These are phyloP conservation scores for Julus scandinavius DNA, from an alignment of 2,888 invertebrate genomes.

Conservation along the genomic window DNA sequence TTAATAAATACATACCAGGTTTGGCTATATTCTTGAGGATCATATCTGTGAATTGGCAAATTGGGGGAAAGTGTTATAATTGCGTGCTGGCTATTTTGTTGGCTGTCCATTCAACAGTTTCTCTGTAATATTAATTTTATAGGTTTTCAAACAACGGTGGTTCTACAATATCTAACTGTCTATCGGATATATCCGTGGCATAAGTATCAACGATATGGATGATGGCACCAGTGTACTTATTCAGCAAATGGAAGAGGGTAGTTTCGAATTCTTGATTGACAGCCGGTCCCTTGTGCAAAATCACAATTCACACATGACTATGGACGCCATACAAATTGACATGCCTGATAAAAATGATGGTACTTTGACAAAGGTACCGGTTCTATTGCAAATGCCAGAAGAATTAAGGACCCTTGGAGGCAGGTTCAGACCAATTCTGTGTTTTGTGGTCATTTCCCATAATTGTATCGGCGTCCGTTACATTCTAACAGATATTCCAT, in stretches of 20 bases:
- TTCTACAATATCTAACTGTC: not conserved
- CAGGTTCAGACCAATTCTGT: not conserved
- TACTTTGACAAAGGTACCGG: conserved; percentile 49
- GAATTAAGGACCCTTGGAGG: conserved; percentile 1
- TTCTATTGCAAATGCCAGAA: conserved; percentile 51
- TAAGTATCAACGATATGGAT: not conserved
- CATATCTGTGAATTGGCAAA: too few relatives aligned
- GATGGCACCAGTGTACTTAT: not conserved
- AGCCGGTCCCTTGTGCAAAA: not conserved
- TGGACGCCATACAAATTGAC: conserved; percentile 51
- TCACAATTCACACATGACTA: not conserved
- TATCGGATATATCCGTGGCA: not conserved
- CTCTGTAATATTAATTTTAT: not conserved
- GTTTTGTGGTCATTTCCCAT: not conserved
- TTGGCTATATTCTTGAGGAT: too few relatives aligned
- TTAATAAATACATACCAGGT: too few relatives aligned
- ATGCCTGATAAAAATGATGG: conserved; percentile 48
- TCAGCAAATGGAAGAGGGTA: not conserved
- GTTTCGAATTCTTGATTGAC: conserved; percentile 11
- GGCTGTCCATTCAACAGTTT: too few relatives aligned
- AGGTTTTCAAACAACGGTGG: not conserved
- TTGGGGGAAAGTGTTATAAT: too few relatives aligned
- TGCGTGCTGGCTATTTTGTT: too few relatives aligned
- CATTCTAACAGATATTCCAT: not conserved
- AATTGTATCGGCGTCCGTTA: not conserved